phyloP scores from a whole-genome alignment of 2,888 invertebrate species.

The Netelia melanura region DNA sequence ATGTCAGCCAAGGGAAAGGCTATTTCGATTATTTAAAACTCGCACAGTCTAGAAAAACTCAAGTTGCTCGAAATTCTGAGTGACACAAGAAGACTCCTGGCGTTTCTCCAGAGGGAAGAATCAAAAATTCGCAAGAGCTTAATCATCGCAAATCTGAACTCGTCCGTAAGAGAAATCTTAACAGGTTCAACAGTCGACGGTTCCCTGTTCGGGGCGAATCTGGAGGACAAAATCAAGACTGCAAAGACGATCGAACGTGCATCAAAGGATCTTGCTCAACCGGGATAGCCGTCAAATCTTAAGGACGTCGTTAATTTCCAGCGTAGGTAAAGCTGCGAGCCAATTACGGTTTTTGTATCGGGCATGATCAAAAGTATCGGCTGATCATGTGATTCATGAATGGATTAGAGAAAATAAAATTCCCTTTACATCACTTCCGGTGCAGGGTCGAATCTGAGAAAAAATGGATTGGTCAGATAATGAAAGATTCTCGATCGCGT shows the following conservation, averaged over 20 bases:
- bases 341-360: conserved; percentile 7
- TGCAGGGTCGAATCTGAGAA: conserved; percentile 8
- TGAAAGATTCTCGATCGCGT: conserved; percentile 25
- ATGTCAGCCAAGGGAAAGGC: conserved; percentile 54
- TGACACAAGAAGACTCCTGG: conserved; percentile 57
- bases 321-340: no score
- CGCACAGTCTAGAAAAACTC: conserved; percentile 26
- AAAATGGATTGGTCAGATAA: conserved; percentile 36
- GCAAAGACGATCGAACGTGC: conserved; percentile 57
- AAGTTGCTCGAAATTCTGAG: conserved; percentile 55
- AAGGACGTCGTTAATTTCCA: background rate
- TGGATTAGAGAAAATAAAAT: conserved; percentile 57
- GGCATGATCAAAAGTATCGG: conserved; percentile 30
- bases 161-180: conserved; percentile 18
- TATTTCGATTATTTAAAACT: conserved; percentile 46
- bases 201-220: conserved; percentile 60
- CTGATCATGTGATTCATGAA: conserved; percentile 46
- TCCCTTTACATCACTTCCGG: conserved; percentile 17
- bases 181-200: conserved; percentile 49
- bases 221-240: conserved; percentile 38
- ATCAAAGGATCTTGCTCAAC: conserved; percentile 21
- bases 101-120: conserved; percentile 66
- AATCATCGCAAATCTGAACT: conserved; percentile 25
- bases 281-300: background rate
- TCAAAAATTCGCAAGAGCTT: conserved; percentile 29